Evolutionary conservation across 2,888 invertebrate genomes (phyloP).

Genomic region (Dendrolimus houi): DNA sequence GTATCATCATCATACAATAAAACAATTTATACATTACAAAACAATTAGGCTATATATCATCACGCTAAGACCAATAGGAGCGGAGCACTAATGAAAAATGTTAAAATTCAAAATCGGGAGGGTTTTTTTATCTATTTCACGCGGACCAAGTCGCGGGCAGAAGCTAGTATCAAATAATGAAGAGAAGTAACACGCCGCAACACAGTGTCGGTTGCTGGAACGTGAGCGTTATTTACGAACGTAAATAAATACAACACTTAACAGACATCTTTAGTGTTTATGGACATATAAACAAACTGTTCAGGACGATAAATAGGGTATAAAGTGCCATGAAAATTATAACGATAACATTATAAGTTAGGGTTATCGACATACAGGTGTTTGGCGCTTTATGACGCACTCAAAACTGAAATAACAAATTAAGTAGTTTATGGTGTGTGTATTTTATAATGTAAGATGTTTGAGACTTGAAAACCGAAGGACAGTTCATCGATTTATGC

Average conservation of each 20-base stretch:
- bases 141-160: too few species aligned
- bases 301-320: conserved; percentile 27
- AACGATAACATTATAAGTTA: not conserved
- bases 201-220: not conserved
- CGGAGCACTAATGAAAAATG: too few species aligned
- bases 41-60: too few species aligned
- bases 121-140: too few species aligned
- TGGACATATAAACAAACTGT: conserved; percentile 43
- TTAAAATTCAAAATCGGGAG: too few species aligned
- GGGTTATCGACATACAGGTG: not conserved
- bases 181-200: not conserved
- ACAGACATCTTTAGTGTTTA: conserved; percentile 33
- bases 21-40: too few species aligned
- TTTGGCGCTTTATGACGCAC: not conserved
- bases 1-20: too few species aligned
- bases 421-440: not conserved
- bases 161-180: not conserved
- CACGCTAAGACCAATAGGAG: too few species aligned
- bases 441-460: not conserved
- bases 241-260: conserved; percentile 33
- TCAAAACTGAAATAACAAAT: not conserved
- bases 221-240: not conserved
- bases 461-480: not conserved
- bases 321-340: conserved; percentile 8
- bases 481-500: too few species aligned